Evolutionary conservation across 1,140 invertebrate genomes (phyloP).

Genomic region (Telenomus remus): DNA sequence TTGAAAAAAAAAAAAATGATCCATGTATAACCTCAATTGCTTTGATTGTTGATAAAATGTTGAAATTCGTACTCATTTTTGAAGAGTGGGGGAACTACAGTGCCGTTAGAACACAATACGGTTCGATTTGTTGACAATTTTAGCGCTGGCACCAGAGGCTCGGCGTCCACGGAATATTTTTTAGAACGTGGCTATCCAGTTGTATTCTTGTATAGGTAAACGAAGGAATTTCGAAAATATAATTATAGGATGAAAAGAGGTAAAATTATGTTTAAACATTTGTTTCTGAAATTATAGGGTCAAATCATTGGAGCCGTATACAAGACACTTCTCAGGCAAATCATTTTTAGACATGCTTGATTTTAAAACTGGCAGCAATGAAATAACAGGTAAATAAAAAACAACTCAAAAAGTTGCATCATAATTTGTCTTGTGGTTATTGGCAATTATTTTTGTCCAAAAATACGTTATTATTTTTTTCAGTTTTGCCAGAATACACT

Average conservation of each 20-base stretch:
- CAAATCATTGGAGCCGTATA: conserved; percentile 93
- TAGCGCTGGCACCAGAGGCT: conserved; percentile 95
- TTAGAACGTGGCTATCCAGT: conserved; percentile 86
- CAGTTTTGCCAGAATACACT: conserved; percentile 83
- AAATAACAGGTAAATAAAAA: conserved; percentile 75
- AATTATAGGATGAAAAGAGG: no score
- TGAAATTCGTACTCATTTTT: background rate
- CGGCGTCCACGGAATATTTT: conserved; percentile 97
- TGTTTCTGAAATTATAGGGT: conserved; percentile 66
- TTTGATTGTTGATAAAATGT: no score
- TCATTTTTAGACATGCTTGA: conserved; percentile 89
- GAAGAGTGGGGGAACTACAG: conserved; percentile 96
- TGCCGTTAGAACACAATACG: conserved; percentile 96
- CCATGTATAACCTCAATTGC: no score
- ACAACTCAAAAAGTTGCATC: no score
- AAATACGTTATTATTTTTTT: conserved; percentile 46
- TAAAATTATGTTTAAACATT: conserved; percentile 14
- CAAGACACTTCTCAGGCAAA: conserved; percentile 86
- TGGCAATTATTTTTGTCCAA: conserved; percentile 8
- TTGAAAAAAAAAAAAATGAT: no score
- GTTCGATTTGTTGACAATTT: conserved; percentile 99
- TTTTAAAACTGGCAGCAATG: conserved; percentile 79
- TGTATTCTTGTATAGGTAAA: conserved; percentile 85
- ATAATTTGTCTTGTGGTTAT: no score
- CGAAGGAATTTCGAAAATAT: no score